Evolutionary conservation across 2,888 invertebrate species (phyloP), one percentile per base, ranked within the genome.

Genomic region (Pachymerium ferrugineum): DNA sequence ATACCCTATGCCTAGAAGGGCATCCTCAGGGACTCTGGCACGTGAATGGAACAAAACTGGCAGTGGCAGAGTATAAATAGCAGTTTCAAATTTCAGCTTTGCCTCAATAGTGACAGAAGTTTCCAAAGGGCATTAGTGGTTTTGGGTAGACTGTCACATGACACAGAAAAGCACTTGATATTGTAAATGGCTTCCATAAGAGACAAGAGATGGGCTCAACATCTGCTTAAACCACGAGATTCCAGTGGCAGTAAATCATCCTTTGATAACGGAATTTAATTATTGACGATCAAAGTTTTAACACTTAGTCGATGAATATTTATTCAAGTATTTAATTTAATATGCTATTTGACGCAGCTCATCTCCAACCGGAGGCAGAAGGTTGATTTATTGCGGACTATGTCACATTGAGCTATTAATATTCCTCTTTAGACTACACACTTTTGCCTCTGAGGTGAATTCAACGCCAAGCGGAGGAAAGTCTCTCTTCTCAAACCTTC

Each of bases 111-210:
- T 62, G 62, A 62, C 62, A 62, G 62, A 22, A 62, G 22, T 62
- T 62, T 62, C 62, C 28, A 62, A 62, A 62, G 62, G 62, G 62
- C 62, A 62, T 62, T 62, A 62, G 62, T 62, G 62, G 62, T 62
- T 62, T n/a, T 14, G 6, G 14, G 62, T 62, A 28, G 62, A 62
- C 62, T 62, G 62, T 62, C 62, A 62, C 62, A 38, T 62, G 28
- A 62, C 62, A 62, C 28, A 62, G 62, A 62, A 62, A 62, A 62
- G 62, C 62, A 62, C 62, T 62, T 28, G 62, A 62, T 62, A 62
- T 62, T 62, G 25, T 62, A 62, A n/a, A 62, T 62, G 62, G 25
- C 22, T 62, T 62, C 62, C 28, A 62, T 28, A 22, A 25, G 22
- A 62, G 62, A 62, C 28, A 62, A 62, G 62, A 62, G 62, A 25